Base-by-base conservation (phyloP, 2,113 vertebrate genomes). In the Sylvilagus bachmani region DNA sequence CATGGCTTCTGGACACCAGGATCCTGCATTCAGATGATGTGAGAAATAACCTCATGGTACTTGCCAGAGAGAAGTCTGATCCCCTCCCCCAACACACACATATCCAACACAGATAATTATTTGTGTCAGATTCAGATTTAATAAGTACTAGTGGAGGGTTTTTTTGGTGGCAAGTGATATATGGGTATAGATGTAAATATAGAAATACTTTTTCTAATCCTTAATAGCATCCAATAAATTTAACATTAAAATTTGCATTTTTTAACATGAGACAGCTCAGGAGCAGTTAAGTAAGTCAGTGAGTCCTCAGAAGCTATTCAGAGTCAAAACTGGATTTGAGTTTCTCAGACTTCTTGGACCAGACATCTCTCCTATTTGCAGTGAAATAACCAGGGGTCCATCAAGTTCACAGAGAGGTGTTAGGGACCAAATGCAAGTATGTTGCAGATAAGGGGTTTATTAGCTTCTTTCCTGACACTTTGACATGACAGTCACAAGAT, bases 211-310 rank as follows among this genome's bases (percentile, higher is more conserved):
- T 69, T 62, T 89, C 31, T 83, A 70, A 71, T 22, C 53, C 27
- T 93, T 66, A 66, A 49, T 90, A 89, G 33, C 86, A 55, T n/a
- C 49, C 74, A 75, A 14, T 17, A 79, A 83, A 14, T n/a, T 94
- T 79, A 86, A 17, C 49, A 75, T 17, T 27, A 55, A 64, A 75
- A 69, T 55, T 27, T 33, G 36, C 14, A n/a, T 61, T 66, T 81
- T 55, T 55, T 8, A 73, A 88, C 85, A 64, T 19, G 29, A 73
- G 17, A 33, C 12, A 14, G n/a, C 10, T 92, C 51, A 86, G 53
- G 14, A 82, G 58, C 31, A 82, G 51, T 88, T 77, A 67, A 91
- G 36, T 69, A 12, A 58, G 55, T 14, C 55, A 58, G 14, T 21
- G 14, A 58, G 6, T 17, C 55, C 55, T 14, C 13, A 58, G 19